Percentiles rank a stretch among this genome's conserved stretches.
Evolutionary conservation across 2,797 vertebrate genomes (phyloP).

Genomic region (Spea hammondii): DNA sequence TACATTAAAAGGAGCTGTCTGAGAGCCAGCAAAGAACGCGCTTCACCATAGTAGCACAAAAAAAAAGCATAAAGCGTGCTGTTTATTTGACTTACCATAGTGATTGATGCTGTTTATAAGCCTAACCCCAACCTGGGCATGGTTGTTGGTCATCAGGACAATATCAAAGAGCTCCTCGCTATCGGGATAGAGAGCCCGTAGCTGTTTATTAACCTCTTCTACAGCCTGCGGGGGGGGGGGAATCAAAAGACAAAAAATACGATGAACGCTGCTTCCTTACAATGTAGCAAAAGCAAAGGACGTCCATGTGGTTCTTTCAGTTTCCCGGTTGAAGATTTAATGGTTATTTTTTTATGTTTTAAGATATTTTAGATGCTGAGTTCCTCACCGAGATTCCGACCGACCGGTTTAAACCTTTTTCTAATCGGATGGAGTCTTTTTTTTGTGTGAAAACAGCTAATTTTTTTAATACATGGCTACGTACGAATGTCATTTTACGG

Average conservation of each 20-base stretch:
- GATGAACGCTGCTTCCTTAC: neutral
- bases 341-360: no score
- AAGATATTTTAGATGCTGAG: no score
- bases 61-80: neutral
- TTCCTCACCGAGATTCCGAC: no score
- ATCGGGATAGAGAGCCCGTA: conserved; percentile 85
- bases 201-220: conserved; percentile 82
- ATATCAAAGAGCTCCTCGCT: conserved; percentile 94
- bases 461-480: no score
- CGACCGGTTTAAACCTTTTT: no score
- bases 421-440: no score
- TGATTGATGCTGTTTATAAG: conserved; percentile 98
- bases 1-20: conserved; percentile 56
- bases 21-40: conserved; percentile 13
- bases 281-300: neutral
- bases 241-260: neutral
- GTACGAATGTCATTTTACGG: no score
- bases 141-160: conserved; percentile 96
- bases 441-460: no score
- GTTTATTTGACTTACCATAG: conserved; percentile 78
- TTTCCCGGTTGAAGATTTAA: no score
- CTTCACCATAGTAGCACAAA: no score
- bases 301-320: neutral
- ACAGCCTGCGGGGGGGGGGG: conserved; percentile 73
- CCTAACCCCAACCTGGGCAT: conserved; percentile 92